phyloP scores from a whole-genome alignment of 2,797 vertebrate genomes.

The Pangasius mekongensis region DNA sequence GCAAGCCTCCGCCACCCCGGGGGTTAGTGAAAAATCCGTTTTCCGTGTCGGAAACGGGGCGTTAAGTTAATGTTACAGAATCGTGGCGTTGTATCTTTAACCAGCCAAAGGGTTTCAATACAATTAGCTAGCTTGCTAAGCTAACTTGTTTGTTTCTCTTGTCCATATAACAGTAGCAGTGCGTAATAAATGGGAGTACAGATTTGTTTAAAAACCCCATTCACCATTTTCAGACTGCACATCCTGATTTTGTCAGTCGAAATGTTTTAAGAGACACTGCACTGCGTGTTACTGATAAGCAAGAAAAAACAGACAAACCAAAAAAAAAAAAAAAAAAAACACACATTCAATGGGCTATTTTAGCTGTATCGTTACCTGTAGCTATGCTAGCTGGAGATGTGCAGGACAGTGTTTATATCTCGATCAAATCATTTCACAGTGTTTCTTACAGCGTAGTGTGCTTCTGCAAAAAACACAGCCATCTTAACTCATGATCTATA shows the following conservation, averaged over 20 bases:
- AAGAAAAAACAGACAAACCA: too few species aligned
- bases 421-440: too few species aligned
- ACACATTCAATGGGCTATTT: neutral
- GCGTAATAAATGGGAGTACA: neutral
- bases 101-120: slow-evolving; percentile 28
- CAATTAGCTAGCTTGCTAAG: slow-evolving; percentile 67
- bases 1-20: slow-evolving; percentile 77
- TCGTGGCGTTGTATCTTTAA: neutral
- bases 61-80: neutral
- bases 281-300: neutral
- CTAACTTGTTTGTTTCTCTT: slow-evolving; percentile 61
- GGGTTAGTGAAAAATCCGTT: slow-evolving; percentile 70
- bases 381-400: slow-evolving; percentile 29
- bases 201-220: neutral
- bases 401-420: slow-evolving; percentile 18
- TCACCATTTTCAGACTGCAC: neutral
- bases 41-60: neutral
- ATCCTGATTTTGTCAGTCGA: neutral
- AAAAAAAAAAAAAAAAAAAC: too few species aligned
- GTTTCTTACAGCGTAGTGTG: neutral
- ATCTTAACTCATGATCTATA: neutral
- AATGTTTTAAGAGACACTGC: neutral
- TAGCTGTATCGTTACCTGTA: slow-evolving; percentile 17
- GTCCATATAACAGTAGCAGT: slow-evolving; percentile 10
- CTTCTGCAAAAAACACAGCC: neutral